These are phyloP conservation scores for Anolis apletophallus DNA, from an alignment of 2,797 vertebrate genomes.

Conservation along the genomic window DNA sequence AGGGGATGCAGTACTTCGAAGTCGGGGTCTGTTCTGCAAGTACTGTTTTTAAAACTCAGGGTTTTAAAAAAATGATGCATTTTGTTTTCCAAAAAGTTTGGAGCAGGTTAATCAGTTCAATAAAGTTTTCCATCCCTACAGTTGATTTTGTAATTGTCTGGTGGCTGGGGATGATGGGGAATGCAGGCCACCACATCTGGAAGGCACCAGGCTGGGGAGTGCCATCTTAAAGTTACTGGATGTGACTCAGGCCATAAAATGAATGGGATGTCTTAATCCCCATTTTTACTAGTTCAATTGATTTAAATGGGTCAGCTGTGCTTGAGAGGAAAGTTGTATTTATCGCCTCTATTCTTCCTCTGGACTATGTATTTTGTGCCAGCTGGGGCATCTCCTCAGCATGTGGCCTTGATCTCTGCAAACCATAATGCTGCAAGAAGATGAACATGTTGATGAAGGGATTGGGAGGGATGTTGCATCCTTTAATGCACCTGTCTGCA, in stretches of 20 bases:
- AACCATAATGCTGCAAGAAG: background rate
- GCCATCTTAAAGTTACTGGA: background rate
- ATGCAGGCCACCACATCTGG: background rate
- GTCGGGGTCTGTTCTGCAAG: background rate
- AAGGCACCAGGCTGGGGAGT: background rate
- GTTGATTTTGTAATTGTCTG: background rate
- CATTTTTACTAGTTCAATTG: too few species aligned
- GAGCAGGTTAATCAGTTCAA: background rate
- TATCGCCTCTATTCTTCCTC: background rate
- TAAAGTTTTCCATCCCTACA: background rate
- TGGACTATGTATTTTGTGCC: background rate
- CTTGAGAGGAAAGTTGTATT: too few species aligned
- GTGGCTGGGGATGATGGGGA: background rate
- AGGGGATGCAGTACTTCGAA: background rate
- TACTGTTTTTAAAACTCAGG: background rate
- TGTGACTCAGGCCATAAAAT: background rate
- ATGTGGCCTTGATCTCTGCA: background rate
- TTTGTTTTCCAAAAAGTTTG: background rate
- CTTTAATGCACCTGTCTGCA: constrained; percentile 4
- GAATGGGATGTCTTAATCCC: too few species aligned
- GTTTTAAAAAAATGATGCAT: background rate
- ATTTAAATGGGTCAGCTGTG: too few species aligned
- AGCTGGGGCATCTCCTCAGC: background rate
- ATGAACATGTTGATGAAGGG: background rate
- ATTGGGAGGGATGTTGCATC: background rate